Percentiles rank a stretch among this genome's conserved stretches.
Evolutionary conservation across 2,113 vertebrate species (phyloP).

Genomic region (Oreochromis tanganicae): DNA sequence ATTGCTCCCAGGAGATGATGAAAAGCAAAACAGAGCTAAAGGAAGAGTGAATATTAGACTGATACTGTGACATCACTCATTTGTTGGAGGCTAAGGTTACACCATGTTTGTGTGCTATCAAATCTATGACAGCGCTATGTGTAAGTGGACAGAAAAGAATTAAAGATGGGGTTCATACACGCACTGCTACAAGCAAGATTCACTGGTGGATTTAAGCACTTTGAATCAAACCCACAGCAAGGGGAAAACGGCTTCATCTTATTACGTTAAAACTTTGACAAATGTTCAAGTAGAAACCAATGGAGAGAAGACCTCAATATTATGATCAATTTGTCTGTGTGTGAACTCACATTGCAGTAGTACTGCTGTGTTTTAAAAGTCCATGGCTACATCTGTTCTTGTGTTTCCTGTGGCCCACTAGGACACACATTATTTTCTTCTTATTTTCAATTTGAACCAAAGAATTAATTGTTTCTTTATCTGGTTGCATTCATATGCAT

Average conservation of each 20-base stretch:
- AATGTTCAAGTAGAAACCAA: neutral
- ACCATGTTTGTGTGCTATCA: neutral
- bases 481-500: constrained; percentile 18
- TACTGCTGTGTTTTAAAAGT: neutral
- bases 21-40: neutral
- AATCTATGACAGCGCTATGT: neutral
- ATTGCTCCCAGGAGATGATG: neutral
- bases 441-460: constrained; percentile 15
- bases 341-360: neutral
- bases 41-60: neutral
- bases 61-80: neutral
- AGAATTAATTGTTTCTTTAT: constrained; percentile 42
- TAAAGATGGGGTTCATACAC: neutral
- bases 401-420: neutral
- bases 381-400: neutral
- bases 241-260: neutral
- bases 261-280: neutral
- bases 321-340: neutral
- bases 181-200: neutral
- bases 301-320: neutral
- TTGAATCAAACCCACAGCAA: neutral
- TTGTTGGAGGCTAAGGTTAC: neutral
- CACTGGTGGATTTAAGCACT: neutral
- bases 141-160: neutral
- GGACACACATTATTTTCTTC: constrained; percentile 8